phyloP scores from a whole-genome alignment of 2,797 vertebrate genomes.

The Gobio occitaniae region DNA sequence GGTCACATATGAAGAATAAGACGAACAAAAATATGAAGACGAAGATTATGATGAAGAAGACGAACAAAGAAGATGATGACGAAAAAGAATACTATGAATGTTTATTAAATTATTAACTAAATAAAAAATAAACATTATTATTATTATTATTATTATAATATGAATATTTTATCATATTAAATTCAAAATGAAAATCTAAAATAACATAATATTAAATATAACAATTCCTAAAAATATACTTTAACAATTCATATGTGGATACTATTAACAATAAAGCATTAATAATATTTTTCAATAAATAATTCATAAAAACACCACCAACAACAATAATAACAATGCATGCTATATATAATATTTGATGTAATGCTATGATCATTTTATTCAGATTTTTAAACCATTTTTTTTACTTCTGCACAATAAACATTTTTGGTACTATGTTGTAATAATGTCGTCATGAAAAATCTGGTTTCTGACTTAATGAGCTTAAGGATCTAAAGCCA shows the following conservation, averaged over 20 bases:
- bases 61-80: no score
- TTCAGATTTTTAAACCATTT: not conserved
- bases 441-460: constrained; percentile 1
- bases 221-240: not conserved
- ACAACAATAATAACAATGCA: not conserved
- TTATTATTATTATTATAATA: no score
- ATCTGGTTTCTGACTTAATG: constrained; percentile 10
- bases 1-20: no score
- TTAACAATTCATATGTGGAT: not conserved
- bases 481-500: constrained; percentile 33
- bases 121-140: no score
- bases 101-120: not conserved
- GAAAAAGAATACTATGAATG: not conserved
- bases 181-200: no score
- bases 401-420: not conserved
- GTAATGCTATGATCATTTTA: not conserved
- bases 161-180: no score
- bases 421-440: not conserved
- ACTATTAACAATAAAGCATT: not conserved
- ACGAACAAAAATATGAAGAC: no score
- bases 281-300: not conserved
- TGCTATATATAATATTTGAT: not conserved
- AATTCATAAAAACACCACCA: not conserved
- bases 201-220: not conserved
- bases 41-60: no score